Conservation (phyloP, 2,888 invertebrate species). For the Scaptomyza flava region DNA sequence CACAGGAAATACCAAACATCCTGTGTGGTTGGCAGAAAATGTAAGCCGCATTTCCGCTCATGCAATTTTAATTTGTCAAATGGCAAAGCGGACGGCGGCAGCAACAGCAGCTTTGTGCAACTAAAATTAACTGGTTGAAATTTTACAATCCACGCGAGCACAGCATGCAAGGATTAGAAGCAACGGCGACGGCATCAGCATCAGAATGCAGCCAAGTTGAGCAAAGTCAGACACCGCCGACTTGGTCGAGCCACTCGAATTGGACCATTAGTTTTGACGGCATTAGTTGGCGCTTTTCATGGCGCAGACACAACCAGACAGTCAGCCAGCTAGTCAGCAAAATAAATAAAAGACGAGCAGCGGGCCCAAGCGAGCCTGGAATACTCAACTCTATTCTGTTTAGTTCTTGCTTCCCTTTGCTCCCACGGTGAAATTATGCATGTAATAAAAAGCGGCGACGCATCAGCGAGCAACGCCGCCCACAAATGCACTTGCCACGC, state of each 20-base stretch:
- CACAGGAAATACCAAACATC: conserved; percentile 64
- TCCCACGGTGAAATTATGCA: conserved; percentile 83
- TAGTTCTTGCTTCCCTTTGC: background rate
- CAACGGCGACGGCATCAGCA: conserved; percentile 31
- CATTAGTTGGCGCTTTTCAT: conserved; percentile 80
- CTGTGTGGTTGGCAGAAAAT: conserved; percentile 51
- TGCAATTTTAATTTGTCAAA: conserved; percentile 81
- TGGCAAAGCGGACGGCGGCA: conserved; percentile 29
- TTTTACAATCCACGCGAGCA: conserved; percentile 73
- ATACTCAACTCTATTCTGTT: background rate
- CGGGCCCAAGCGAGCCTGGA: conserved; percentile 35
- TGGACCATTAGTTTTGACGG: conserved; percentile 83
- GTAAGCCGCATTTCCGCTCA: conserved; percentile 78
- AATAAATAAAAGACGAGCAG: conserved; percentile 75
- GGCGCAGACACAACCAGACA: conserved; percentile 52
- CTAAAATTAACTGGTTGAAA: conserved; percentile 76
- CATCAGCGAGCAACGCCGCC: conserved; percentile 51
- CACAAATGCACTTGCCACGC: conserved; percentile 50
- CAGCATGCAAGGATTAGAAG: conserved; percentile 65
- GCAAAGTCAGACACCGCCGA: conserved; percentile 17
- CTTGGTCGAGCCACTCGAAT: conserved; percentile 78
- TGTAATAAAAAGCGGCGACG: conserved; percentile 82
- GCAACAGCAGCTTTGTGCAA: conserved; percentile 35
- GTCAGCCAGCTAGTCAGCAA: conserved; percentile 31
- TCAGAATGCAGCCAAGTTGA: conserved; percentile 26